Percentiles rank a stretch among this genome's conserved stretches.
Conservation (phyloP, 2,113 vertebrate species). For the Hepsetus odoe region DNA sequence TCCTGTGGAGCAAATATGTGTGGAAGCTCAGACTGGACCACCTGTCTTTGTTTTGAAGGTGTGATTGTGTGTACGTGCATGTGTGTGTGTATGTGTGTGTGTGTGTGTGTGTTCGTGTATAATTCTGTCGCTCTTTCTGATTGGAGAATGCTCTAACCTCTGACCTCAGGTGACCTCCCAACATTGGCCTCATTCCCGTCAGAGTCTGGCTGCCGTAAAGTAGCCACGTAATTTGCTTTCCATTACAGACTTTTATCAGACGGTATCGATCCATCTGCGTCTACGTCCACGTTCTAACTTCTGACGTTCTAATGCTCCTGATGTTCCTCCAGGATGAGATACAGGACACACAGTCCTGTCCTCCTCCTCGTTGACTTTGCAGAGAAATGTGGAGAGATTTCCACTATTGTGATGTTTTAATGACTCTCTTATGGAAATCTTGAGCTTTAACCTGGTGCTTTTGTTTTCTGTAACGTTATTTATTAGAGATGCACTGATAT, state of each 20-base stretch:
- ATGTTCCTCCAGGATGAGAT: too few species aligned
- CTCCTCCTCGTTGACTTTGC: too few species aligned
- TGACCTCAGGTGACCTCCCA: slow-evolving; percentile 51
- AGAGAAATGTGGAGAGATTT: too few species aligned
- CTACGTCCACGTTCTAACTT: slow-evolving; percentile 24
- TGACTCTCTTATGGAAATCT: too few species aligned
- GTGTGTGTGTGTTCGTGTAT: slow-evolving; percentile 8
- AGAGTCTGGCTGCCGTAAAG: slow-evolving; percentile 38
- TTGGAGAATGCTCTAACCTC: slow-evolving; percentile 49
- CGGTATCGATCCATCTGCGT: slow-evolving; percentile 33
- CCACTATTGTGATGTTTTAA: too few species aligned
- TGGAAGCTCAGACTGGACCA: too few species aligned
- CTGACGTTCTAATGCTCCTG: too few species aligned
- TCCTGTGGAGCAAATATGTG: background rate
- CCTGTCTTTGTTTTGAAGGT: background rate
- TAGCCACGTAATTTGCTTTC: slow-evolving; percentile 50
- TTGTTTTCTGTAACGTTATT: too few species aligned
- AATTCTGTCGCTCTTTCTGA: slow-evolving; percentile 27
- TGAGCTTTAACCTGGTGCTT: too few species aligned
- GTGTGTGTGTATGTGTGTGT: background rate
- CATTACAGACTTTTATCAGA: slow-evolving; percentile 42
- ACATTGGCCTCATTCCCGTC: slow-evolving; percentile 47
- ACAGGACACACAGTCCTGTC: too few species aligned
- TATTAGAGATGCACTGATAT: too few species aligned
- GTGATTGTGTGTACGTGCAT: background rate